Conservation (phyloP, 2,797 vertebrate genomes). For the Mastacembelus armatus region DNA sequence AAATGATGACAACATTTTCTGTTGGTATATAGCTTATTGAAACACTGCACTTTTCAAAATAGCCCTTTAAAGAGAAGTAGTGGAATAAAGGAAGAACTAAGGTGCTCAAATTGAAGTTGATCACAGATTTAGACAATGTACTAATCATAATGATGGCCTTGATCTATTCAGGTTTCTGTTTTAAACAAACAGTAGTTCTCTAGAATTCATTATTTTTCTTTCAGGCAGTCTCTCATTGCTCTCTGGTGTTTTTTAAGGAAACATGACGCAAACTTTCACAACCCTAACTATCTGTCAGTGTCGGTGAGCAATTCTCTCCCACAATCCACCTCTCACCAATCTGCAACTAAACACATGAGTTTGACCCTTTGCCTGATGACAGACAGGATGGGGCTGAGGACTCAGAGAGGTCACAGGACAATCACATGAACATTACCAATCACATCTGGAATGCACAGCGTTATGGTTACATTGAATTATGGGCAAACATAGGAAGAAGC, state of each 20-base stretch:
- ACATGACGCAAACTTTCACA: not conserved
- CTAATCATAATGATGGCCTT: too few relatives aligned
- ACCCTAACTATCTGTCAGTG: not conserved
- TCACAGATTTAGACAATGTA: not conserved
- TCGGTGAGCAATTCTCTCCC: too few relatives aligned
- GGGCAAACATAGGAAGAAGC: not conserved
- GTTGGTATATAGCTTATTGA: not conserved
- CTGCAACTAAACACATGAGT: too few relatives aligned
- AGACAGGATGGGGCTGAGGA: not conserved
- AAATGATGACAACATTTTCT: not conserved
- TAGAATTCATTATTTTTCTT: not conserved
- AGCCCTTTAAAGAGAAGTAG: not conserved
- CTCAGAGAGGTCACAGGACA: slow-evolving; percentile 24
- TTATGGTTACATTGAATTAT: too few relatives aligned
- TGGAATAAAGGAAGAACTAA: not conserved
- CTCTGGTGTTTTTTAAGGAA: not conserved
- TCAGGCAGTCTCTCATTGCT: not conserved
- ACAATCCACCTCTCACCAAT: too few relatives aligned
- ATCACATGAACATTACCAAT: slow-evolving; percentile 1
- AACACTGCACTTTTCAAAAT: not conserved
- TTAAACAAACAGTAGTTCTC: not conserved
- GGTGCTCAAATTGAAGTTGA: not conserved
- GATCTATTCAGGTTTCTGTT: too few relatives aligned
- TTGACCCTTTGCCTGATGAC: not conserved
- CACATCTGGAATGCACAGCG: slow-evolving; percentile 7